A percentile compares a stretch with the other conserved stretches of the same genome.
phyloP scores from a whole-genome alignment of 2,888 invertebrate genomes.

The Diaphora mendica region DNA sequence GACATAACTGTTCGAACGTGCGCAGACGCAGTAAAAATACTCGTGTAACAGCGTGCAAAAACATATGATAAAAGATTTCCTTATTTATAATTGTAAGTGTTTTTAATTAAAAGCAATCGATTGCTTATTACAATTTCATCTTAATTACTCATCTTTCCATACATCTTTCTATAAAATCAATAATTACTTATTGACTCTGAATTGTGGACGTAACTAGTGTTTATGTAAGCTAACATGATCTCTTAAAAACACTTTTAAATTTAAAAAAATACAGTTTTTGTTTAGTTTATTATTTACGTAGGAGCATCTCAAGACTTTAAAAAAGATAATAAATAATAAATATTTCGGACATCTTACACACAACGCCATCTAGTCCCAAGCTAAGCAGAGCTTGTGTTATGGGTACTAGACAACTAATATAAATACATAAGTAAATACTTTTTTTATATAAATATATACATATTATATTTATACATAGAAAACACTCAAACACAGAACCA shows the following conservation, averaged over 20 bases:
- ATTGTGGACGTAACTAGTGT: not conserved
- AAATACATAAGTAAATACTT: too few species aligned
- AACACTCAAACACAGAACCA: too few species aligned
- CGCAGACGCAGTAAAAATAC: constrained; percentile 32
- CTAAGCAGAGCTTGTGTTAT: too few species aligned
- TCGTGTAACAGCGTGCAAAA: constrained; percentile 35
- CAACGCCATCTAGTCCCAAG: too few species aligned
- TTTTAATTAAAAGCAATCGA: constrained; percentile 21
- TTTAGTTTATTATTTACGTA: too few species aligned
- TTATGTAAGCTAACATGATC: not conserved
- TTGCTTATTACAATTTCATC: constrained; percentile 1
- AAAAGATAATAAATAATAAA: too few species aligned
- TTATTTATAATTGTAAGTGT: constrained; percentile 32
- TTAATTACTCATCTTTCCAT: not conserved
- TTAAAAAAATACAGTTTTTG: too few species aligned
- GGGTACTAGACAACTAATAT: too few species aligned
- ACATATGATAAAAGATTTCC: constrained; percentile 36
- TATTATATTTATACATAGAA: too few species aligned
- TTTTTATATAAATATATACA: too few species aligned
- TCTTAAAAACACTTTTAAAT: not conserved
- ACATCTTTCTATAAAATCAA: not conserved
- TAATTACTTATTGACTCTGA: not conserved
- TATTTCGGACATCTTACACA: too few species aligned
- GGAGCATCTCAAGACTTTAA: too few species aligned
- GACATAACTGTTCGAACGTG: constrained; percentile 44